Evolutionary conservation across 2,888 invertebrate genomes (phyloP), one percentile per base, ranked within the genome.

Genomic region (Dolichomitus sp.): DNA sequence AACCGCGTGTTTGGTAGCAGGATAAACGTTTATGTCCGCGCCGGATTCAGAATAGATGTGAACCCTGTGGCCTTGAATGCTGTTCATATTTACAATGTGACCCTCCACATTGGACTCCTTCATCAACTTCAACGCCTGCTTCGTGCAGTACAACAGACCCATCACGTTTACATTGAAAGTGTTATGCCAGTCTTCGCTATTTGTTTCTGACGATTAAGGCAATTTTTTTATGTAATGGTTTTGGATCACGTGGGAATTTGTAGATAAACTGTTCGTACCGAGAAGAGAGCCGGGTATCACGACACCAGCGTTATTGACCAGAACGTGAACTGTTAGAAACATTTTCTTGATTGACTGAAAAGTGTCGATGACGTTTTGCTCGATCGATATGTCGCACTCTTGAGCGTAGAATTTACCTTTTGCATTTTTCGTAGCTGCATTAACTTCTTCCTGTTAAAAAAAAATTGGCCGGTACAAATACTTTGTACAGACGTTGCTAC

Each of bases 1-100:
- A 48, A 95, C 94, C 59, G 95, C 95, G 90, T 94, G 94, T 90
- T 96, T 96, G 37, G 95, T 95, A 42, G 95, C 95, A 61, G 95
- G 93, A 91, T 96, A 95, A 88, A 95, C 93, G 87, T 93, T 94
- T 86, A 94, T 93, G n/a, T n/a, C n/a, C n/a, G n/a, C n/a, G n/a
- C n/a, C n/a, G n/a, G n/a, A n/a, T n/a, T n/a, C n/a, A n/a, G n/a
- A n/a, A n/a, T n/a, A n/a, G n/a, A 92, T 91, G 81, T 93, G 92
- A 81, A 94, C 93, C 77, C 92, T 92, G 88, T 94, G 94, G 42
- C 94, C 94, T 79, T 93, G 88, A 79, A 94, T 88, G 85, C 90
- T 90, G 70, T 89, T 90, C 17, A 90, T 86, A 77, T 89, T 90
- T 17, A 90, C 63, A 17, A 90, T 85, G 33, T 89, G 87, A 19